Percentiles rank a stretch among this genome's conserved stretches.
Conservation (phyloP, 2,797 vertebrate species). For the Aphelocoma californica region DNA sequence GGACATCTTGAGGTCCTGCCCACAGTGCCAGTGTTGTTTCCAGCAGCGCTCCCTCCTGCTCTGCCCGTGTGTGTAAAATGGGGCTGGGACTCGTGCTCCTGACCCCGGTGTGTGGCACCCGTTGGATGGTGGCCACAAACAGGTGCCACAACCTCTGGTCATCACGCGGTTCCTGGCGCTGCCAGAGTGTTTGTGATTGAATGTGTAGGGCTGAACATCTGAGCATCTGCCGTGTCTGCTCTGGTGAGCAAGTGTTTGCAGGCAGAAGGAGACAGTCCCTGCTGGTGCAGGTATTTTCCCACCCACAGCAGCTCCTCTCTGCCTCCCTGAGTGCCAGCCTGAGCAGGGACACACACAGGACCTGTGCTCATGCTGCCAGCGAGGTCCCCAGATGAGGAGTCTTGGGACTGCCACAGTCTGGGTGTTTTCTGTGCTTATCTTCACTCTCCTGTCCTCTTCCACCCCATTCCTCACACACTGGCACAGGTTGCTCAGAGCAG, state of each 20-base stretch:
- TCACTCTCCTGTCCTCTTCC: background rate
- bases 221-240: conserved; percentile 1
- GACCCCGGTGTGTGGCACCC: fast-evolving
- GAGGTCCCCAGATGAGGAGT: background rate
- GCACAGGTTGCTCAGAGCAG: background rate
- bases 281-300: background rate
- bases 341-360: fast-evolving
- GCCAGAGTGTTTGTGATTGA: background rate
- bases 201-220: background rate
- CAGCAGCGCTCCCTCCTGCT: background rate
- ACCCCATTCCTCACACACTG: background rate
- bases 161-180: fast-evolving
- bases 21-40: fast-evolving
- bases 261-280: background rate
- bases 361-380: background rate
- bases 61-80: fast-evolving
- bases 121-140: background rate
- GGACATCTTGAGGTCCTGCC: background rate
- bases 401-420: background rate
- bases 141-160: background rate
- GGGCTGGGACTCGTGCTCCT: fast-evolving
- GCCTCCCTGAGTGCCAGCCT: background rate
- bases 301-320: background rate
- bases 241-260: conserved; percentile 34
- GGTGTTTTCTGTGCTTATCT: background rate